Percentiles rank a stretch among this genome's conserved stretches.
Evolutionary conservation across 2,113 vertebrate genomes (phyloP).

Genomic region (Sarotherodon lohbergeri): DNA sequence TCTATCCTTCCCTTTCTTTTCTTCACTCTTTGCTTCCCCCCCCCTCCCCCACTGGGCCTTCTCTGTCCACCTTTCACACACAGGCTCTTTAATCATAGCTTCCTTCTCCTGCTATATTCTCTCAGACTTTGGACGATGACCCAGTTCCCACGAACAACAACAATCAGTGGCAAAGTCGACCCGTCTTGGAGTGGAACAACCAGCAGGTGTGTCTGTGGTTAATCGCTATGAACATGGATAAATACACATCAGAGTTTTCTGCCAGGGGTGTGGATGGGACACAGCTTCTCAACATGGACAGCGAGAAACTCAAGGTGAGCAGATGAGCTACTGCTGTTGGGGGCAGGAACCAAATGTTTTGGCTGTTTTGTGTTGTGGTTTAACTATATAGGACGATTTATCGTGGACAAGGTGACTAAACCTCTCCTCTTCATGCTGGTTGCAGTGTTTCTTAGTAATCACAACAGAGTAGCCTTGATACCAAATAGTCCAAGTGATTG

Average conservation of each 20-base stretch:
- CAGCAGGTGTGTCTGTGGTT: constrained; percentile 84
- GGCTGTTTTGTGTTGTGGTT: not conserved
- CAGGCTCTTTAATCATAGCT: not conserved
- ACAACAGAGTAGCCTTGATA: not conserved
- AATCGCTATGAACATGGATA: constrained; percentile 82
- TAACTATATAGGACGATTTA: rapidly evolving
- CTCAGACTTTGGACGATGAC: constrained; percentile 79
- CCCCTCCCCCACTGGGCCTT: not conserved
- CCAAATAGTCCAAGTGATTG: not conserved
- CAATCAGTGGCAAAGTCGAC: constrained; percentile 79
- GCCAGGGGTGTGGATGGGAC: constrained; percentile 76
- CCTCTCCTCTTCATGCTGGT: not conserved
- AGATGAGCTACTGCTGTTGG: not conserved
- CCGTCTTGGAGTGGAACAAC: constrained; percentile 79
- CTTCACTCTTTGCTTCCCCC: not conserved
- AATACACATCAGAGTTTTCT: constrained; percentile 74
- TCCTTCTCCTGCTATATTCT: not conserved
- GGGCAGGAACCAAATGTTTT: not conserved
- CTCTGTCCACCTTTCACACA: not conserved
- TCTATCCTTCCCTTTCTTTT: not conserved
- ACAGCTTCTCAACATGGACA: constrained; percentile 79
- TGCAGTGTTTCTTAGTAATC: not conserved
- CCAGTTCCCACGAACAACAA: constrained; percentile 71
- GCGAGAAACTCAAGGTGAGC: constrained; percentile 81
- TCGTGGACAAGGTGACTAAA: not conserved